Percentiles rank a stretch among this genome's conserved stretches.
Evolutionary conservation across 1,140 invertebrate species (phyloP).

Genomic region (Drosophila orosa): DNA sequence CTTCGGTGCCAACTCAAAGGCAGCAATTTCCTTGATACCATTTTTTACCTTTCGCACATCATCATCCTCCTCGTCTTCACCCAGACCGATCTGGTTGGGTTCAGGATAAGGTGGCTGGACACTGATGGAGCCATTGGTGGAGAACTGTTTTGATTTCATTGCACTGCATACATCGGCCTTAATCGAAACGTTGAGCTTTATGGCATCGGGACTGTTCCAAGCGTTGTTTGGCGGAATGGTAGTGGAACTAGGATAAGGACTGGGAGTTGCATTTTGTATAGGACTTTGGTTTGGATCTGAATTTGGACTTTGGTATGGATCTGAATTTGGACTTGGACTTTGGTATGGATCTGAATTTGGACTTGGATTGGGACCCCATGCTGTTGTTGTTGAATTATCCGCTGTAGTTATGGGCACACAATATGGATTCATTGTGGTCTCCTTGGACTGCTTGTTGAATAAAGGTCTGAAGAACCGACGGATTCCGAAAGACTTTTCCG

Average conservation of each 20-base stretch:
- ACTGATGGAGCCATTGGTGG: constrained; percentile 68
- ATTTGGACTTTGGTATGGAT: too few species aligned
- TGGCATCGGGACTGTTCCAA: constrained; percentile 37
- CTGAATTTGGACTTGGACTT: background rate
- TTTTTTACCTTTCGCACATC: background rate
- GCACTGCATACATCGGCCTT: constrained; percentile 64
- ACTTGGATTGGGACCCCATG: background rate
- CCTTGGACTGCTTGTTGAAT: constrained; percentile 21
- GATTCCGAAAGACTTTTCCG: constrained; percentile 8
- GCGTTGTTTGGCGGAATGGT: constrained; percentile 2
- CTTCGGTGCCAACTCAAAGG: background rate
- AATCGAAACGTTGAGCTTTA: constrained; percentile 69
- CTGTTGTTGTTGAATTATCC: background rate
- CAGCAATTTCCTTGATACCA: too few species aligned
- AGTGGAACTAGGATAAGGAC: too few species aligned
- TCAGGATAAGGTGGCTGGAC: constrained; percentile 31
- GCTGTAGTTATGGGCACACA: constrained; percentile 42
- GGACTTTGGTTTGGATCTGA: too few species aligned
- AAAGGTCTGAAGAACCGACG: constrained; percentile 43
- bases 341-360: background rate
- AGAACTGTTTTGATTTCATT: constrained; percentile 57
- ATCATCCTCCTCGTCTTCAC: background rate
- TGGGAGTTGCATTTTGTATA: too few species aligned
- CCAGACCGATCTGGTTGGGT: background rate
- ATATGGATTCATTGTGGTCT: constrained; percentile 46